Evolutionary conservation across 2,888 invertebrate species (phyloP).

Genomic region (Bellardia pandia): DNA sequence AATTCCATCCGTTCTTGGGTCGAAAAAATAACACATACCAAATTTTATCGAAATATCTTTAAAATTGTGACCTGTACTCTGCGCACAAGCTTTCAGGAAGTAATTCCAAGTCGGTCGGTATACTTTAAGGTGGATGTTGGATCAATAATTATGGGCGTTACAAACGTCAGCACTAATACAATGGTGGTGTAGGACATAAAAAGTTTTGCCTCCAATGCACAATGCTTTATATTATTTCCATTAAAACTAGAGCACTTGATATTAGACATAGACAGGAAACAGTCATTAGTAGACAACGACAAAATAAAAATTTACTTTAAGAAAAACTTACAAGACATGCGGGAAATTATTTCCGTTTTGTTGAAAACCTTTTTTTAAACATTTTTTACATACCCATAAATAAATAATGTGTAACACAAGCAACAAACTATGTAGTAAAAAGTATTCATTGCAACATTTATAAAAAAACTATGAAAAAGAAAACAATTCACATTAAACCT

Average conservation of each 20-base stretch:
- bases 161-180: no score
- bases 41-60: no score
- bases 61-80: no score
- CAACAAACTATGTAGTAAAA: background rate
- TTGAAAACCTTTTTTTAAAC: background rate
- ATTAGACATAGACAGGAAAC: background rate
- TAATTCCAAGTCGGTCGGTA: no score
- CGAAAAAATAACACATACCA: no score
- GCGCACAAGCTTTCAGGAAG: no score
- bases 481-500: background rate
- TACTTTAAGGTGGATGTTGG: no score
- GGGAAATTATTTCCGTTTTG: constrained; percentile 34
- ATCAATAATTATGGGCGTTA: no score
- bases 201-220: no score
- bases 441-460: background rate
- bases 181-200: no score
- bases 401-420: constrained; percentile 3
- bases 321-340: constrained; percentile 33
- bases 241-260: constrained; percentile 4
- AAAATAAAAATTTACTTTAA: constrained; percentile 14
- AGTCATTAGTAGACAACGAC: constrained; percentile 2
- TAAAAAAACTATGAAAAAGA: background rate
- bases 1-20: no score
- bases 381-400: constrained; percentile 11
- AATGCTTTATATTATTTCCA: background rate